Evolutionary conservation across 2,113 vertebrate genomes (phyloP).

Genomic region (Ailuropoda melanoleuca): DNA sequence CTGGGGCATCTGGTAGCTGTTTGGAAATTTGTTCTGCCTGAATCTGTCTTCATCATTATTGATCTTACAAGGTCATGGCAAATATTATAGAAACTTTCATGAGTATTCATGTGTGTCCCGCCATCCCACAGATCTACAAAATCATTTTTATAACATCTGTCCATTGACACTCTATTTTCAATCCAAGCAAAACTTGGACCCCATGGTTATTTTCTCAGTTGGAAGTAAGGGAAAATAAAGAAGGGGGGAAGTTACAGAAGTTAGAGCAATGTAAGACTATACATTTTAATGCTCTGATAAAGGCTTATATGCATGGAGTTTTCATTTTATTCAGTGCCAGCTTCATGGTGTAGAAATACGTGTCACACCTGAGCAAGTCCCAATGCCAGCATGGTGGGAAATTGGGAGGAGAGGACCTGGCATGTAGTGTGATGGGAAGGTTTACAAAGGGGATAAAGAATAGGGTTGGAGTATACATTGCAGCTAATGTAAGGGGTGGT

Average conservation of each 20-base stretch:
- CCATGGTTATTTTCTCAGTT: background rate
- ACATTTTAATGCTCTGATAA: background rate
- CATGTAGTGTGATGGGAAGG: background rate
- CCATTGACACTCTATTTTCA: background rate
- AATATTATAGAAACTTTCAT: background rate
- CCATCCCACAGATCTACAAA: too few species aligned
- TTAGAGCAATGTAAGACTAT: background rate
- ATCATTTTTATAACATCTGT: background rate
- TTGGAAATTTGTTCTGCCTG: background rate
- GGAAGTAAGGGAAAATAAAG: background rate
- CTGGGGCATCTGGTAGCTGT: background rate
- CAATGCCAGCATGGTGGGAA: background rate
- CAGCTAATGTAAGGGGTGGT: background rate
- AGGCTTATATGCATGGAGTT: background rate
- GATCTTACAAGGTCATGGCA: background rate
- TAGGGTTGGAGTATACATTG: too few species aligned
- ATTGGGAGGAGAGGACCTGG: background rate
- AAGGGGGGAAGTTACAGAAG: background rate
- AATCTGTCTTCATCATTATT: background rate
- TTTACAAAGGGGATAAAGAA: background rate
- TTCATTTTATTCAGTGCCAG: background rate
- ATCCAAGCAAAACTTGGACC: background rate
- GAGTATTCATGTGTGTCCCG: background rate
- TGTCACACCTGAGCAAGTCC: background rate
- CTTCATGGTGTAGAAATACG: too few species aligned